These are phyloP conservation scores for Rhinolophus sinicus DNA, from an alignment of 2,113 vertebrate species.

Conservation along the genomic window DNA sequence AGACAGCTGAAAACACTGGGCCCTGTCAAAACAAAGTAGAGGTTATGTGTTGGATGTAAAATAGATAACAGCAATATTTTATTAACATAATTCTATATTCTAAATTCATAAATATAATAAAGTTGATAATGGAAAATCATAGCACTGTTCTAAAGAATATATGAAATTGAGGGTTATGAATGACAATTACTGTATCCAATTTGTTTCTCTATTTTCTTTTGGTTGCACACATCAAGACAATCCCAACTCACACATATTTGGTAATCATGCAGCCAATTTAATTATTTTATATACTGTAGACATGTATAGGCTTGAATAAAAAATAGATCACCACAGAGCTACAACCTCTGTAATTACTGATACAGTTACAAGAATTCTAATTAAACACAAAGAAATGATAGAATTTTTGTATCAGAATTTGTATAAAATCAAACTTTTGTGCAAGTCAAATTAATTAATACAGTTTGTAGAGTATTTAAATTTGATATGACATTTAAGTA, in stretches of 20 bases:
- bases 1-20: not conserved
- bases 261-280: conserved; percentile 2
- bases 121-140: conserved; percentile 18
- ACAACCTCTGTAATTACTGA: not conserved
- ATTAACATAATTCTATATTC: conserved; percentile 24
- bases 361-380: not conserved
- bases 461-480: not conserved
- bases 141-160: not conserved
- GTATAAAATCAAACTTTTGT: conserved; percentile 10
- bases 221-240: not conserved
- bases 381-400: conserved; percentile 11
- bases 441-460: not conserved
- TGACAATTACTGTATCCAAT: not conserved
- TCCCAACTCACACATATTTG: not conserved
- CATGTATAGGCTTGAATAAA: not conserved
- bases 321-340: not conserved
- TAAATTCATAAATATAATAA: not conserved
- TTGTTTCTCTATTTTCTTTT: conserved; percentile 37
- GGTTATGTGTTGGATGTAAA: not conserved
- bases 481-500: conserved; percentile 2
- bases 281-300: not conserved
- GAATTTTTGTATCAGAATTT: conserved; percentile 16
- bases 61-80: not conserved
- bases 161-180: not conserved
- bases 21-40: not conserved